These are phyloP conservation scores for Amphiprion percula DNA, from an alignment of 2,113 vertebrate species.

Conservation along the genomic window DNA sequence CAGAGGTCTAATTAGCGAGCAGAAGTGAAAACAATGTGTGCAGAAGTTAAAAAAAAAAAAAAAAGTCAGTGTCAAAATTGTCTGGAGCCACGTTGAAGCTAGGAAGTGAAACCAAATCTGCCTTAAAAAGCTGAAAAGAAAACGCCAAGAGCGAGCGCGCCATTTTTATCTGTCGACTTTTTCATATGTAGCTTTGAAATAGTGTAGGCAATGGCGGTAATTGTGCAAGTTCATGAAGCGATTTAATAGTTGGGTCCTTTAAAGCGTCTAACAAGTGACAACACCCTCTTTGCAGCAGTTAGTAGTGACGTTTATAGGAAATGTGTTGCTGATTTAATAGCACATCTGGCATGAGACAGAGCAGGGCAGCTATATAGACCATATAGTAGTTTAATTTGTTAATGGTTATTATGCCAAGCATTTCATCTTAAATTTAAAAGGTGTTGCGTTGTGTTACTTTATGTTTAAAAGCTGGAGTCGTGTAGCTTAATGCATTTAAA, in stretches of 20 bases:
- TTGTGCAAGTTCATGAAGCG: neutral
- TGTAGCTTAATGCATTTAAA: neutral
- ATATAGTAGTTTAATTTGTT: slow-evolving; percentile 43
- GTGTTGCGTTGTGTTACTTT: neutral
- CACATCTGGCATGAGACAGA: slow-evolving; percentile 35
- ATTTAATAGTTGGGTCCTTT: neutral
- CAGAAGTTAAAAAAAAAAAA: neutral
- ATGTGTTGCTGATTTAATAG: slow-evolving; percentile 64
- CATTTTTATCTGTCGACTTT: neutral
- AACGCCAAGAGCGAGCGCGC: no score
- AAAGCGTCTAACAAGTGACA: slow-evolving; percentile 18
- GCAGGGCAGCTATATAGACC: slow-evolving; percentile 1
- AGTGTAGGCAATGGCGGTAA: neutral
- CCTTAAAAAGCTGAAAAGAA: neutral
- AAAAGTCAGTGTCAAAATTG: neutral
- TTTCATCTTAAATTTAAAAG: slow-evolving; percentile 10
- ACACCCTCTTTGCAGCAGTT: slow-evolving; percentile 31
- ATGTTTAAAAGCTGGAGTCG: slow-evolving; percentile 2
- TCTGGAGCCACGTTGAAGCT: neutral
- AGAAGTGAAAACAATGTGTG: neutral
- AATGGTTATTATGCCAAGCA: slow-evolving; percentile 25
- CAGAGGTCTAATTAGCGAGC: neutral
- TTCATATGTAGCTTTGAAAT: neutral
- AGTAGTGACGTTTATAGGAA: slow-evolving; percentile 44
- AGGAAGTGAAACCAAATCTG: neutral